Evolutionary conservation across 2,797 vertebrate genomes (phyloP).

Genomic region (Poeciliopsis turneri): DNA sequence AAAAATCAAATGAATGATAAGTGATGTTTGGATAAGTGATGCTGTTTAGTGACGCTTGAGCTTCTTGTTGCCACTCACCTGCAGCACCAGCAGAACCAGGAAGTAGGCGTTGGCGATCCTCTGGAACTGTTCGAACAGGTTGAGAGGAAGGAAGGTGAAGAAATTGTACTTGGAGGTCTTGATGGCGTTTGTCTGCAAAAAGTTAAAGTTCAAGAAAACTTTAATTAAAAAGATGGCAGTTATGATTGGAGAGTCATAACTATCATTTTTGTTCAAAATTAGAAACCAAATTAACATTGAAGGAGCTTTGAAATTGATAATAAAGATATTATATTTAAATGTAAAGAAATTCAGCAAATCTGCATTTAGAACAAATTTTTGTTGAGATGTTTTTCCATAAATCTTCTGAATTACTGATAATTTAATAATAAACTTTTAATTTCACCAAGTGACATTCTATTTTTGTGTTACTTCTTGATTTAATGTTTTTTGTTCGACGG

Average conservation of each 20-base stretch:
- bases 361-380: not conserved
- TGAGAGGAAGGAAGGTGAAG: slow-evolving; percentile 93
- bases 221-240: not conserved
- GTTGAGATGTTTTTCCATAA: not conserved
- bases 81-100: slow-evolving; percentile 90
- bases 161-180: slow-evolving; percentile 95
- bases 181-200: slow-evolving; percentile 88
- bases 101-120: slow-evolving; percentile 97
- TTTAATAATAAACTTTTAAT: not conserved
- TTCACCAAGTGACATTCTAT: not conserved
- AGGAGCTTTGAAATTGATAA: not conserved
- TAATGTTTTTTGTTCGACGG: not conserved
- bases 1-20: too few species aligned
- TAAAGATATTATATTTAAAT: not conserved
- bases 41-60: not conserved
- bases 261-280: not conserved
- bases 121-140: slow-evolving; percentile 97
- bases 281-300: not conserved
- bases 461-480: not conserved
- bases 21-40: not conserved
- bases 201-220: not conserved
- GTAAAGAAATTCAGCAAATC: not conserved
- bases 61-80: slow-evolving; percentile 77
- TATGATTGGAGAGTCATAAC: not conserved
- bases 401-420: not conserved